Evolutionary conservation across 2,888 invertebrate genomes (phyloP).

Genomic region (Cerastis leucographa): DNA sequence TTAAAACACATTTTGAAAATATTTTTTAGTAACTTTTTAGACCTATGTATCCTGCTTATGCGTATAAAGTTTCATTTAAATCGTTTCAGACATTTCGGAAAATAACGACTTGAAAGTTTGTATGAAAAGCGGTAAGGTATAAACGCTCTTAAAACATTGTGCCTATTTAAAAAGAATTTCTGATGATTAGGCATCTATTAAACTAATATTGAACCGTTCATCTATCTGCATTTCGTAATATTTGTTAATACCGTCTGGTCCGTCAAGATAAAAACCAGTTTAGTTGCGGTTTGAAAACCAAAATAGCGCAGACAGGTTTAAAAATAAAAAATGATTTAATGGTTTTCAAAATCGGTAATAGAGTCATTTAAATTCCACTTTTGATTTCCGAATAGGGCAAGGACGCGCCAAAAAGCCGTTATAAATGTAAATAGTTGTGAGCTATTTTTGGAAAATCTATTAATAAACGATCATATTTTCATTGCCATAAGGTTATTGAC

Average conservation of each 20-base stretch:
- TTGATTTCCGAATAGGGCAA: slow-evolving; percentile 17
- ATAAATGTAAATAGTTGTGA: background rate
- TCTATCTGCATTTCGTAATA: background rate
- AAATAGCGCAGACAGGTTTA: slow-evolving; percentile 4
- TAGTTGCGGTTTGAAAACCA: background rate
- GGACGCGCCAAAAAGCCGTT: background rate
- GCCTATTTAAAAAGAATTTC: background rate
- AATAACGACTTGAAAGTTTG: too few species aligned
- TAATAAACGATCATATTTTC: background rate
- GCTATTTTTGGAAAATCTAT: slow-evolving; percentile 22
- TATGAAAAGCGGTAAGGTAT: too few species aligned
- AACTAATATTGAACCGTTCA: background rate
- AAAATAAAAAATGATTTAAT: slow-evolving; percentile 8
- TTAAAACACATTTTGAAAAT: too few species aligned
- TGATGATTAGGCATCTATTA: background rate
- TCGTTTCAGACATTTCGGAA: too few species aligned
- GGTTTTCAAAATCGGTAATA: background rate
- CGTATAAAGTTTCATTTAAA: too few species aligned
- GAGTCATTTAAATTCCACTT: background rate
- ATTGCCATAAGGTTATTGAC: slow-evolving; percentile 15
- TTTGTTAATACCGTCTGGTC: background rate
- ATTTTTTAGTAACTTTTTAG: too few species aligned
- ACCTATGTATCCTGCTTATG: too few species aligned
- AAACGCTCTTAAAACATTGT: too few species aligned
- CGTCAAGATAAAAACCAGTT: slow-evolving; percentile 7